Evolutionary conservation across 2,797 vertebrate species (phyloP).

Genomic region (Caiman crocodilus): DNA sequence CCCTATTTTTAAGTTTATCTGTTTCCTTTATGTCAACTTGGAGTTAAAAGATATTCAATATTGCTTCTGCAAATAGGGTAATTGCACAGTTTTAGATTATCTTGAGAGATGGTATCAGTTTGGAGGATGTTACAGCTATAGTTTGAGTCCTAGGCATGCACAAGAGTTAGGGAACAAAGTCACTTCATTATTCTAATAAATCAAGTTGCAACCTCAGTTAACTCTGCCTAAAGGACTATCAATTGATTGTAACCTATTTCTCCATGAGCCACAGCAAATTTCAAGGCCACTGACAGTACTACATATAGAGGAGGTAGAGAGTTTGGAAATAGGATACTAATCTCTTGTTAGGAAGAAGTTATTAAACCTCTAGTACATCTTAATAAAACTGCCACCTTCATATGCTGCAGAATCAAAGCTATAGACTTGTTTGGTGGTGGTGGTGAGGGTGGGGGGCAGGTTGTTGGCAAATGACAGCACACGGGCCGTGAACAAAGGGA

Average conservation of each 20-base stretch:
- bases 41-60: neutral
- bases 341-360: neutral
- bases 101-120: fast-evolving
- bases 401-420: neutral
- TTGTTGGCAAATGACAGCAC: neutral
- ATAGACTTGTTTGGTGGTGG: neutral
- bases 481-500: neutral
- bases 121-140: neutral
- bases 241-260: too few species aligned
- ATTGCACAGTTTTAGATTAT: fast-evolving
- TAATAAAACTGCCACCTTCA: neutral
- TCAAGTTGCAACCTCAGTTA: neutral
- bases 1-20: fast-evolving
- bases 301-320: too few species aligned
- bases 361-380: neutral
- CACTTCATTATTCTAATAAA: too few species aligned
- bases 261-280: neutral
- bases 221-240: neutral
- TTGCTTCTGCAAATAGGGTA: neutral
- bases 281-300: neutral
- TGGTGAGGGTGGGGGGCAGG: too few species aligned
- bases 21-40: neutral
- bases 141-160: neutral
- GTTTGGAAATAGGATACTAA: neutral
- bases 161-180: neutral